Conservation (phyloP, 2,888 invertebrate genomes). For the Cheilosia impressa region DNA sequence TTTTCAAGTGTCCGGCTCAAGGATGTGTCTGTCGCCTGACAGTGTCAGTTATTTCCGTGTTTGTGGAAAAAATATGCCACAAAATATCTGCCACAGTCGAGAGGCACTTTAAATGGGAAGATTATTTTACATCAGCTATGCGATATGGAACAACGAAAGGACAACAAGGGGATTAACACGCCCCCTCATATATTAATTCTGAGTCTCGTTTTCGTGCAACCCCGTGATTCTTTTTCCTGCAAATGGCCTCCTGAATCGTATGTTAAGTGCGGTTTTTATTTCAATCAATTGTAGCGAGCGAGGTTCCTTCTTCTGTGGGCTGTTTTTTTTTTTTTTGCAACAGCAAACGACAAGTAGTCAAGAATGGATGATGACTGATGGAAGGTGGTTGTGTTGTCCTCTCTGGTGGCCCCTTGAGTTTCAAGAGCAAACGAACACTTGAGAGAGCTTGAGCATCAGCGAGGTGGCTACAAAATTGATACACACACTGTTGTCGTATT, state of each 20-base stretch:
- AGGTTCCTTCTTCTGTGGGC: not conserved
- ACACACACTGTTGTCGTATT: constrained; percentile 28
- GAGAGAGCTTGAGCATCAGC: constrained; percentile 37
- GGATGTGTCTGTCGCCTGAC: constrained; percentile 70
- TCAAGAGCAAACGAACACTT: constrained; percentile 52
- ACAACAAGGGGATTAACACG: constrained; percentile 69
- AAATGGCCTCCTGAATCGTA: constrained; percentile 71
- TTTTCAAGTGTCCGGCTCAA: constrained; percentile 63
- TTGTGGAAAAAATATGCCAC: constrained; percentile 56
- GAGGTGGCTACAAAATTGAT: constrained; percentile 45
- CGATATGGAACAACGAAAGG: constrained; percentile 38
- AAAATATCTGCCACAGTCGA: constrained; percentile 55
- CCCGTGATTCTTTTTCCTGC: constrained; percentile 44
- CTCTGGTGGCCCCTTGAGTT: constrained; percentile 34
- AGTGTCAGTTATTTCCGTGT: constrained; percentile 74
- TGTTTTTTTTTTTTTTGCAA: not conserved
- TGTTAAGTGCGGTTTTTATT: constrained; percentile 73
- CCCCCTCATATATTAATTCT: constrained; percentile 51
- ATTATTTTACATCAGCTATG: constrained; percentile 62
- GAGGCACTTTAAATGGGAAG: constrained; percentile 66
- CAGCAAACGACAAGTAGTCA: constrained; percentile 37
- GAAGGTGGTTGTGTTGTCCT: constrained; percentile 24
- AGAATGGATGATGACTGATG: constrained; percentile 66
- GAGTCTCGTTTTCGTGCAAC: constrained; percentile 28
- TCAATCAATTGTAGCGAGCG: constrained; percentile 64